Conservation (phyloP, 2,113 vertebrate species). For the Rhinolophus sinicus region DNA sequence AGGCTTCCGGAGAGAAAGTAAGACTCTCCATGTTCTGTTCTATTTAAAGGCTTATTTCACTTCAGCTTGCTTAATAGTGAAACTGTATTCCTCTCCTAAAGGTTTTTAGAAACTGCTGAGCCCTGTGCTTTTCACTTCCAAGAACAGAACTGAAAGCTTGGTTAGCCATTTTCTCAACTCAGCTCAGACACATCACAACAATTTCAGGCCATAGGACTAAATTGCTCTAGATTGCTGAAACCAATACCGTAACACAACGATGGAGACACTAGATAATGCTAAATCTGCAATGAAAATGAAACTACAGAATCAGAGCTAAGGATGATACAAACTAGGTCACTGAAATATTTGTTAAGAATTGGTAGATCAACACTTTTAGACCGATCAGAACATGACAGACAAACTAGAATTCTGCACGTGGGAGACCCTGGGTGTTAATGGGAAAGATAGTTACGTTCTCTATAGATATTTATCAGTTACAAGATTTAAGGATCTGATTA, state of each 20-base stretch:
- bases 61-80: neutral
- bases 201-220: neutral
- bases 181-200: neutral
- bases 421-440: rapidly evolving
- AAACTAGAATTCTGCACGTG: neutral
- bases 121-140: neutral
- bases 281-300: neutral
- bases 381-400: neutral
- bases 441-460: neutral
- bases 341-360: neutral
- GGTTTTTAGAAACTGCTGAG: conserved; percentile 54
- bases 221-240: neutral
- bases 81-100: neutral
- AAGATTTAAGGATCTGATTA: neutral
- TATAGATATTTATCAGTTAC: neutral
- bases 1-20: neutral
- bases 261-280: neutral
- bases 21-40: neutral
- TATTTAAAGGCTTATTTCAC: neutral
- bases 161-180: conserved; percentile 4
- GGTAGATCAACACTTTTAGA: neutral
- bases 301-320: neutral
- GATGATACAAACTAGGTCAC: neutral
- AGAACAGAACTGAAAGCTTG: conserved; percentile 26
- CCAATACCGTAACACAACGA: neutral